phyloP scores from a whole-genome alignment of 2,888 invertebrate species.

The Petrophora chlorosata region DNA sequence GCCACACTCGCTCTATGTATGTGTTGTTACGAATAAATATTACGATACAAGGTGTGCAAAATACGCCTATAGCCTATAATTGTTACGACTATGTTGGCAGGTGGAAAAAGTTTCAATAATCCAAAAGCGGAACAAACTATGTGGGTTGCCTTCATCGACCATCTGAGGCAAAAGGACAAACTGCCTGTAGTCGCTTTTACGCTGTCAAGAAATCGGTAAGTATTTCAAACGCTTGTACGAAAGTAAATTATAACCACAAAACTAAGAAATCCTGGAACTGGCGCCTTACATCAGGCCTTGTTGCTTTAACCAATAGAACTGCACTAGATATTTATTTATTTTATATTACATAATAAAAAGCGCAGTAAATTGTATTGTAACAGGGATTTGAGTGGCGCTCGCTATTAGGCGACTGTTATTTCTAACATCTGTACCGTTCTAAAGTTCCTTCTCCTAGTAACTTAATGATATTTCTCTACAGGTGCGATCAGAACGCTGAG shows the following conservation, averaged over 20 bases:
- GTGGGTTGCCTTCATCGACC: constrained; percentile 92
- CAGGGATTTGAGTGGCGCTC: too few relatives aligned
- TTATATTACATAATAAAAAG: too few relatives aligned
- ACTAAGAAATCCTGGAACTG: too few relatives aligned
- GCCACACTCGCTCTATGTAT: too few relatives aligned
- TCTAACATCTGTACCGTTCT: too few relatives aligned
- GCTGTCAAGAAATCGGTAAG: constrained; percentile 93
- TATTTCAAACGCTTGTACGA: neutral
- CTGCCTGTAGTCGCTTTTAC: constrained; percentile 98
- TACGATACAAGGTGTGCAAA: neutral
- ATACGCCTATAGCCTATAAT: neutral
- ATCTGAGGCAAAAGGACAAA: constrained; percentile 91
- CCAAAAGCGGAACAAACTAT: constrained; percentile 91
- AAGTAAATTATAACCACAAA: neutral
- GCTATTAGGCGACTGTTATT: too few relatives aligned
- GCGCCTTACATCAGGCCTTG: too few relatives aligned
- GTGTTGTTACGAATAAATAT: neutral
- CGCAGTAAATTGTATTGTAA: too few relatives aligned
- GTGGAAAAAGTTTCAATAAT: constrained; percentile 68
- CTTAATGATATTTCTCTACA: too few relatives aligned
- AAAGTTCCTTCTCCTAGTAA: too few relatives aligned
- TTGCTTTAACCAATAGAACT: too few relatives aligned
- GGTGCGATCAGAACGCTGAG: constrained; percentile 84
- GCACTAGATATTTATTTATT: too few relatives aligned
- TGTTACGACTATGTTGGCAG: constrained; percentile 36